A percentile compares a stretch with the other conserved stretches of the same genome.
Evolutionary conservation across 30 jellyfish, hydroid and myxozoan genomes (phyloP).

Genomic region (Pelagia noctiluca): DNA sequence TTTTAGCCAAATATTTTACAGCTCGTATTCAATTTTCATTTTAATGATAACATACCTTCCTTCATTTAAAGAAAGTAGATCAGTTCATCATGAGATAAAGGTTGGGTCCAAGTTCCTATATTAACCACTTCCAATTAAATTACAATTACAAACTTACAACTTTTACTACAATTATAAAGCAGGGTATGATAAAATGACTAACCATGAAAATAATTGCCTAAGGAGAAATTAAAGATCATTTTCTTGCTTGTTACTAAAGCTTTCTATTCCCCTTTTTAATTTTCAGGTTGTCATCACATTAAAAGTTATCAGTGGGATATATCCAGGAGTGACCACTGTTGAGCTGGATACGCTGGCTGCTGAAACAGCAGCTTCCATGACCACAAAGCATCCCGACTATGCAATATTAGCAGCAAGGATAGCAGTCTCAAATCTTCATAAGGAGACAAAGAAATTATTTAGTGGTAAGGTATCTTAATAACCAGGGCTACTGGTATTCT

Average conservation of each 20-base stretch:
- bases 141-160: no score
- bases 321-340: conserved; percentile 97
- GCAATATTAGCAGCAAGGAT: conserved; percentile 98
- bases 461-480: conserved; percentile 84
- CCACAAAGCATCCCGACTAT: conserved; percentile 99
- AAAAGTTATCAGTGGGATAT: conserved; percentile 95
- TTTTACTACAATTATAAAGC: no score
- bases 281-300: conserved; percentile 92
- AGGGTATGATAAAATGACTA: no score
- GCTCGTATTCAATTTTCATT: no score
- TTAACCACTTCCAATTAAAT: no score
- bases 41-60: no score
- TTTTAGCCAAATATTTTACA: no score
- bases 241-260: not conserved
- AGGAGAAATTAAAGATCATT: not conserved
- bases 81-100: no score
- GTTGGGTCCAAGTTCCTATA: no score
- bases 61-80: no score
- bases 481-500: no score
- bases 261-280: not conserved
- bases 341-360: conserved; percentile 99
- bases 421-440: conserved; percentile 97
- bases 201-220: no score
- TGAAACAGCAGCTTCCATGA: conserved; percentile 99
- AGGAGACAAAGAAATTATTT: conserved; percentile 92